These are phyloP conservation scores for Ornithorhynchus anatinus DNA, from an alignment of 2,113 vertebrate species.

Conservation along the genomic window DNA sequence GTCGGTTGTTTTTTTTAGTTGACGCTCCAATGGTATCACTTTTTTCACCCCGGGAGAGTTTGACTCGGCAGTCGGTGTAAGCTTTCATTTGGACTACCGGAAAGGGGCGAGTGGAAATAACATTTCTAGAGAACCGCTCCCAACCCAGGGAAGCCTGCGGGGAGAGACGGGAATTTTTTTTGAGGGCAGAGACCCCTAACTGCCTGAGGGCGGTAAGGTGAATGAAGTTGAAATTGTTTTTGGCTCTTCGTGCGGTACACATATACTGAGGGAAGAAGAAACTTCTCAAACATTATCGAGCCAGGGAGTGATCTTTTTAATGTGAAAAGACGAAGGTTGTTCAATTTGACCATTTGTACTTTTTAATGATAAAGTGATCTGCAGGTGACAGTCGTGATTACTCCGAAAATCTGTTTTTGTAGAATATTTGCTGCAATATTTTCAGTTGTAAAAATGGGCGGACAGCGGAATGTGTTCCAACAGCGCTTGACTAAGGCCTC, in stretches of 20 bases:
- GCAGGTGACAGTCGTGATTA: not conserved
- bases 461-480: conserved; percentile 2
- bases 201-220: conserved; percentile 5
- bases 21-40: conserved; percentile 30
- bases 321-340: conserved; percentile 25
- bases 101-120: conserved; percentile 9
- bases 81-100: too few species aligned
- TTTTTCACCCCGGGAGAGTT: too few species aligned
- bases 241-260: conserved; percentile 6
- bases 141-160: conserved; percentile 1
- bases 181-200: conserved; percentile 8
- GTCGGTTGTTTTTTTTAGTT: not conserved
- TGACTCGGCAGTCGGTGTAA: too few species aligned
- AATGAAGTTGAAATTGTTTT: conserved; percentile 3
- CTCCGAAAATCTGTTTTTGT: conserved; percentile 10
- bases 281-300: not conserved
- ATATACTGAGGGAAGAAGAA: not conserved
- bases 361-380: conserved; percentile 22
- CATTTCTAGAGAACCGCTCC: conserved; percentile 7
- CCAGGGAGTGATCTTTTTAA: not conserved
- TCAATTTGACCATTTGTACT: conserved; percentile 38
- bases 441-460: not conserved
- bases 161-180: not conserved
- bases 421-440: conserved; percentile 15
- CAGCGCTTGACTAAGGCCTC: not conserved